Base-by-base conservation (phyloP, 1,140 invertebrate species). In the Teleopsis dalmanni region DNA sequence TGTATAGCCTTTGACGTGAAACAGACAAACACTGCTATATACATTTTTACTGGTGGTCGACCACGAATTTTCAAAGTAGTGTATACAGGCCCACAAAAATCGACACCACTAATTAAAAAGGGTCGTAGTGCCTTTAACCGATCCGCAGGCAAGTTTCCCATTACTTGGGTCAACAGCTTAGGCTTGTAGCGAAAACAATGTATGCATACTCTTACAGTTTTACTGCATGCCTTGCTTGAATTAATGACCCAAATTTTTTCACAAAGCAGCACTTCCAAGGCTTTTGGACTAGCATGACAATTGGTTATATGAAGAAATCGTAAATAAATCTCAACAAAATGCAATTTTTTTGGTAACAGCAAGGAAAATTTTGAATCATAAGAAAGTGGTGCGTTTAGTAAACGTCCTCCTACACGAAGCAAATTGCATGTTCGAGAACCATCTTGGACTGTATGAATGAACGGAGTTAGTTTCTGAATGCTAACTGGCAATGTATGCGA, bases 1-100 rank as follows among this genome's bases (percentile, higher is more conserved):
- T 71, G 63, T 5, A 65, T 38, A 0, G 67, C 62, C 27, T 55
- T 48, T 3, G 57, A 56, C 3, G 52, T 19, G 9, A 59, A 47
- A 54, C 68, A 65, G 0, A 60, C 51, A 45, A 66, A 67, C 2
- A 62, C 4, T 6, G 40, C 40, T 21, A 44, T 40, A 26, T 51
- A 54, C 16, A 31, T 43, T 42, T 54, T 52, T 8, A 31, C 3
- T 1, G 49, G 47, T 19, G 21, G 36, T 8, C 27, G 18, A 8
- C 41, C 47, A 16, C 50, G 21, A 36, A 49, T 49, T 22, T 38
- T 43, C 10, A 43, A 42, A n/a, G 25, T 22, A 7, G 45, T 33
- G 3, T 42, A 29, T 7, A 52, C 27, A 2, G 53, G 46, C 4
- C 41, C 53, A 34, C 50, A 52, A 43, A 41, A 52, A 22, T 55